Evolutionary conservation across 2,797 vertebrate species (phyloP), one percentile per base, ranked within the genome.

Genomic region (Cynopterus sphinx): DNA sequence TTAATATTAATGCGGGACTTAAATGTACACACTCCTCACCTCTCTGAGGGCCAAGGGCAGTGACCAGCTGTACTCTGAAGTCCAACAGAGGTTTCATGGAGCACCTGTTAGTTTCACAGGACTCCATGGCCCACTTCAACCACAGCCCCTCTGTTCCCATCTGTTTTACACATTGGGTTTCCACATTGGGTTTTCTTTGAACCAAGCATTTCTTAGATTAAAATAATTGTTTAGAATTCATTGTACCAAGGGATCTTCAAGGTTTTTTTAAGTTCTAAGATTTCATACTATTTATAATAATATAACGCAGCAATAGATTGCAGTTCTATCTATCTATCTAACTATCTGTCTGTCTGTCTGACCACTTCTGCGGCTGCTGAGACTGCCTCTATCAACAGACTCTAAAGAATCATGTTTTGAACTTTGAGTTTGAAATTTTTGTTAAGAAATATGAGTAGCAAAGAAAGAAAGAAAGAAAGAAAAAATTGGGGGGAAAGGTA

Each of bases 171-270:
- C 22, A 49, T 0, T 53, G 22, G n/a, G 3, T 77, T 77, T 55
- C 33, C 19, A 53, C 36, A 36, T 13, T 24, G 26, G 21, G 22
- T 78, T 95, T 92, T 91, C 28, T 81, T 77, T 78, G n/a, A 94
- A 91, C 7, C 46, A 87, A 84, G 39, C 15, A 31, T 41, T 91
- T 87, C 49, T 91, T 57, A 63, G 51, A 57, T 86, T 53, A 53
- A 91, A 93, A 87, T 46, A 63, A 89, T 22, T 73, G 26, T 31
- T 89, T 24, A 73, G 26, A 94, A 85, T 94, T 57, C 21, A 51
- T 33, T 24, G n/a, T 16, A 87, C 24, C n/a, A 57, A 86, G 26
- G 28, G 24, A 67, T 41, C 28, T 78, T 39, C 53, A 75, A 85
- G 31, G 22, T 11, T 41, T 43, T 36, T 13, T 57, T 87, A 22